Base-by-base conservation (phyloP, 2,888 invertebrate species). In the Lamellibrachia columna region DNA sequence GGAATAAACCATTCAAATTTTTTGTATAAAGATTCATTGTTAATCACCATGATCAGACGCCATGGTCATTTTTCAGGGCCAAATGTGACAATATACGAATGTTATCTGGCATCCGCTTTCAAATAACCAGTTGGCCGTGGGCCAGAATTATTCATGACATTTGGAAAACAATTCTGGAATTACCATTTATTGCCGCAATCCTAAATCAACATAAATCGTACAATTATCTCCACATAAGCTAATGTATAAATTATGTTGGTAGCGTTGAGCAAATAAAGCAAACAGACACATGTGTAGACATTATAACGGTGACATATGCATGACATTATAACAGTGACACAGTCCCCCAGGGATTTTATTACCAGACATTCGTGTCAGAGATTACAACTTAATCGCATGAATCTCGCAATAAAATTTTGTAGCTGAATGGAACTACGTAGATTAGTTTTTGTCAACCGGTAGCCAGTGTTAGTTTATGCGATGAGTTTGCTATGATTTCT, bases 361-460 rank as follows among this genome's bases (percentile, higher is more conserved):
- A 22, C 75, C n/a, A 75, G 75, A 75, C 75, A n/a, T 11, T 6
- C n/a, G 22, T n/a, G 75, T 22, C 22, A 22, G 75, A 75, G 75
- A 75, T 75, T 75, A 22, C 15, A 75, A 75, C 75, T 22, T 75
- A 75, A 75, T 75, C 75, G n/a, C 22, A 4, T 75, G 75, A 22
- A 22, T 75, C 75, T 75, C 22, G 75, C 75, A 22, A n/a, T 75
- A 11, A 75, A 75, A 6, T 22, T 75, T 15, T 75, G 75, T 15
- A 6, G n/a, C 15, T 75, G 75, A 75, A 75, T 22, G 75, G 22
- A 75, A 15, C 15, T 22, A 75, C 75, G 22, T 1, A 75, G 75
- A 75, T 11, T 75, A 75, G 75, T 75, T 75, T 75, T 75, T 75
- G 75, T 22, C 75, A 75, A 75, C 75, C 75, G 75, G 75, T n/a